Conservation (phyloP, 2,113 vertebrate genomes). For the Zapornia atra region DNA sequence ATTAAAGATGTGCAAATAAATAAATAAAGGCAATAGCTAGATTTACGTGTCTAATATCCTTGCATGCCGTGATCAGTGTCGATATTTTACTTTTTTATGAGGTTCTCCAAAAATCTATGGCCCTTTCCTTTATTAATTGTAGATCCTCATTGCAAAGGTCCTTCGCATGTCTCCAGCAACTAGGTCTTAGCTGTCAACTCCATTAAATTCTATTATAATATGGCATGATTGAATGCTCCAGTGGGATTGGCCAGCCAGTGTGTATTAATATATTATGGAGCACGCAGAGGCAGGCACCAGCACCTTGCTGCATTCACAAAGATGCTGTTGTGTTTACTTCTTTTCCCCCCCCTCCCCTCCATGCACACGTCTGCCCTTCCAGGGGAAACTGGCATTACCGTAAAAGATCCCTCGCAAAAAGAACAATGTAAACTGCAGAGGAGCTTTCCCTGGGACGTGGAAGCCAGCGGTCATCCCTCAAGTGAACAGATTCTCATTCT, state of each 20-base stretch:
- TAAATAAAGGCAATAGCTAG: conserved; percentile 21
- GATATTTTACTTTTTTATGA: conserved; percentile 62
- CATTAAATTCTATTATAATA: conserved; percentile 58
- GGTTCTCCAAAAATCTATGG: conserved; percentile 57
- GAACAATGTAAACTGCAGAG: background rate
- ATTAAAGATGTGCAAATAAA: conserved; percentile 50
- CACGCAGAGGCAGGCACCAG: background rate
- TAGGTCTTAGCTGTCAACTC: conserved; percentile 57
- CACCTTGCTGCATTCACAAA: conserved; percentile 37
- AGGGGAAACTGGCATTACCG: background rate
- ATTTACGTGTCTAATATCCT: conserved; percentile 45
- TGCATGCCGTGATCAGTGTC: background rate
- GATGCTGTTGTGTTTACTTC: conserved; percentile 57
- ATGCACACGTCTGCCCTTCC: background rate
- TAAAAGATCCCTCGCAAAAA: conserved; percentile 47
- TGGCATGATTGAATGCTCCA: conserved; percentile 49
- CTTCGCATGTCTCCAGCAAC: conserved; percentile 47
- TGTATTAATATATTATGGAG: conserved; percentile 48
- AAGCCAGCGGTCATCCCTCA: background rate
- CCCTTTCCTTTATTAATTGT: conserved; percentile 47
- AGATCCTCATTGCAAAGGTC: conserved; percentile 45
- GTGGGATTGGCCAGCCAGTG: conserved; percentile 30
- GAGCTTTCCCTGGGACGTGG: background rate
- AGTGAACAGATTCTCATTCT: conserved; percentile 28
- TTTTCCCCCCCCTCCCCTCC: background rate